Conservation (phyloP, 2,113 vertebrate genomes). For the Stictonetta naevosa region DNA sequence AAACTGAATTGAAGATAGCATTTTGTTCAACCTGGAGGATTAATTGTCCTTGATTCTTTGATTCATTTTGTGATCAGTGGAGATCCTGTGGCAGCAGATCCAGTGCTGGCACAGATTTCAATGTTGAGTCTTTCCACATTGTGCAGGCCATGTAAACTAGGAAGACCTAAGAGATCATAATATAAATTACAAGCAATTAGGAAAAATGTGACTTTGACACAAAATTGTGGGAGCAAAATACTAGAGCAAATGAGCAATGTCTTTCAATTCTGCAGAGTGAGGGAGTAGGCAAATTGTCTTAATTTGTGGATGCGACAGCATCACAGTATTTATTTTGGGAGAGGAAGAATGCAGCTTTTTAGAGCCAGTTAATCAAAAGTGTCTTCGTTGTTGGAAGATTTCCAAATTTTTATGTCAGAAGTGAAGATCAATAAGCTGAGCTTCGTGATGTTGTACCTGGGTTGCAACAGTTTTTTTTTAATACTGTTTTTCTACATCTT, state of each 20-base stretch:
- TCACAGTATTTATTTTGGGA: not conserved
- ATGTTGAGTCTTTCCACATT: not conserved
- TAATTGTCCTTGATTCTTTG: not conserved
- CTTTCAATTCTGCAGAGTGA: not conserved
- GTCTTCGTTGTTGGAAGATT: not conserved
- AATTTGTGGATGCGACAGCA: not conserved
- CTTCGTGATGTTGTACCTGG: not conserved
- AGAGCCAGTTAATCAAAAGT: not conserved
- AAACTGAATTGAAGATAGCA: not conserved
- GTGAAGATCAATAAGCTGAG: not conserved
- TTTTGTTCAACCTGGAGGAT: not conserved
- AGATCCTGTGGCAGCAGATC: not conserved
- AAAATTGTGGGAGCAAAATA: not conserved
- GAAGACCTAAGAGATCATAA: not conserved
- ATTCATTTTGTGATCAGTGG: not conserved
- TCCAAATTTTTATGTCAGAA: not conserved
- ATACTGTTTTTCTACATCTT: not conserved
- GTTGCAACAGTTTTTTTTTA: not conserved
- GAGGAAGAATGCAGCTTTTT: not conserved
- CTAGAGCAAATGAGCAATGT: not conserved
- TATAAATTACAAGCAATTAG: not conserved
- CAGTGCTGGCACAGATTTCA: not conserved
- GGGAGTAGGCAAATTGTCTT: not conserved
- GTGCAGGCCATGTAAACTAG: not conserved
- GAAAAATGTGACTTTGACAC: conserved; percentile 8